phyloP scores from a whole-genome alignment of 2,113 vertebrate species.

The Corapipo altera region DNA sequence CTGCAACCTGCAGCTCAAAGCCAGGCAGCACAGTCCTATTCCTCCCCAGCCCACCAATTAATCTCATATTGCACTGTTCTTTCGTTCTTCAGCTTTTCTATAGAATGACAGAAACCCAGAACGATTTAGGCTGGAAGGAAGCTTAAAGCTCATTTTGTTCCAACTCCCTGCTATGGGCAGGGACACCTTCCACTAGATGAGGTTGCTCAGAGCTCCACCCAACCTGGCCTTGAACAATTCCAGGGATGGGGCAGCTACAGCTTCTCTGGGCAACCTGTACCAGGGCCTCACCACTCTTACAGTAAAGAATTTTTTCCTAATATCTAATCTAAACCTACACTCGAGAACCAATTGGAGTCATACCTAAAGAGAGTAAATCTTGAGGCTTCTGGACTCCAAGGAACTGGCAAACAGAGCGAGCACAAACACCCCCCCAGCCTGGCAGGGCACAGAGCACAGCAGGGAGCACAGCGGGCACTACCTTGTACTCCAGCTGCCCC shows the following conservation, averaged over 20 bases:
- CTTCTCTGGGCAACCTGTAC: neutral
- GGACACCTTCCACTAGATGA: neutral
- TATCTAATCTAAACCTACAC: neutral
- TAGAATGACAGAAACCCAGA: neutral
- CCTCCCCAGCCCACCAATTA: neutral
- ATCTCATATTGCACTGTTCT: neutral
- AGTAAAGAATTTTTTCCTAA: neutral
- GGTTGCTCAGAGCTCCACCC: neutral
- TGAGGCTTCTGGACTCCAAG: neutral
- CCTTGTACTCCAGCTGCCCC: slow-evolving; percentile 98
- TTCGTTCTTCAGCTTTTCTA: neutral
- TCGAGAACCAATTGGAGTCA: neutral
- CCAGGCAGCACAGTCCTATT: neutral
- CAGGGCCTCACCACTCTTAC: neutral
- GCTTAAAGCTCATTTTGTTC: neutral
- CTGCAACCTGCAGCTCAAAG: neutral
- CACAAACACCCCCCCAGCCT: neutral
- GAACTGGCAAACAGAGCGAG: neutral
- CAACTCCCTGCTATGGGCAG: neutral
- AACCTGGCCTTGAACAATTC: neutral
- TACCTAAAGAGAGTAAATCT: neutral
- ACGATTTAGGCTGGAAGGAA: neutral
- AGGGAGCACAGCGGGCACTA: neutral
- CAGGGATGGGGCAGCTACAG: neutral
- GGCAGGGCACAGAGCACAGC: neutral